Conservation (phyloP, 2,888 invertebrate species). For the Congeria kusceri region DNA sequence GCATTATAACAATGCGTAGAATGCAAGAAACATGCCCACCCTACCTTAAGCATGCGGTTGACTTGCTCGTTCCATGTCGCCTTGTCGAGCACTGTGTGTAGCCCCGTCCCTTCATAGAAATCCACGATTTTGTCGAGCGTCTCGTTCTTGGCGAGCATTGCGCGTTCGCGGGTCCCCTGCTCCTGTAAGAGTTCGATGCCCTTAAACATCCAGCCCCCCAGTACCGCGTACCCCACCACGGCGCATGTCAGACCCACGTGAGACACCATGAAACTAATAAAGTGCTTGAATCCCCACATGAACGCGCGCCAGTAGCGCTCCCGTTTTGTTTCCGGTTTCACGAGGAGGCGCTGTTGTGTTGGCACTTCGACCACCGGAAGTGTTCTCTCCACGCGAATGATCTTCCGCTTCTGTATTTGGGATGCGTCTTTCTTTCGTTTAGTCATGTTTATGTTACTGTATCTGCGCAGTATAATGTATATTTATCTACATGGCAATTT, state of each 20-base stretch:
- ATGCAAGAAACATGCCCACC: too few relatives aligned
- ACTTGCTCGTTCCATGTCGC: conserved; percentile 28
- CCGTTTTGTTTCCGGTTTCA: conserved; percentile 15
- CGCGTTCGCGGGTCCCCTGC: conserved; percentile 27
- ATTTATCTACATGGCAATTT: too few relatives aligned
- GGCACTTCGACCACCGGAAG: too few relatives aligned
- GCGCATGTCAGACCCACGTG: conserved; percentile 57
- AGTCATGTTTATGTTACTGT: too few relatives aligned
- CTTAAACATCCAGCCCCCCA: conserved; percentile 56
- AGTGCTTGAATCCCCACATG: conserved; percentile 39
- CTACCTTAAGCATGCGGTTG: conserved; percentile 17
- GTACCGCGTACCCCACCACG: conserved; percentile 51
- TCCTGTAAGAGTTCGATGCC: conserved; percentile 53
- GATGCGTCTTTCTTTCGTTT: too few relatives aligned
- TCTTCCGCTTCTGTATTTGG: too few relatives aligned
- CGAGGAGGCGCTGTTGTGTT: too few relatives aligned
- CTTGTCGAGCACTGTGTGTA: conserved; percentile 23
- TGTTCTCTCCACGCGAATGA: too few relatives aligned
- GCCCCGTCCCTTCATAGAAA: conserved; percentile 14
- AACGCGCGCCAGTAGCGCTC: conserved; percentile 20
- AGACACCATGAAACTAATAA: conserved; percentile 56
- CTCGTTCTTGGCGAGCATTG: conserved; percentile 17
- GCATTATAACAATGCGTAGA: too few relatives aligned
- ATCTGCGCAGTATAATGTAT: too few relatives aligned
- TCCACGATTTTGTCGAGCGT: conserved; percentile 37